Conservation (phyloP, 2,797 vertebrate species). For the Emydoidea blandingii region DNA sequence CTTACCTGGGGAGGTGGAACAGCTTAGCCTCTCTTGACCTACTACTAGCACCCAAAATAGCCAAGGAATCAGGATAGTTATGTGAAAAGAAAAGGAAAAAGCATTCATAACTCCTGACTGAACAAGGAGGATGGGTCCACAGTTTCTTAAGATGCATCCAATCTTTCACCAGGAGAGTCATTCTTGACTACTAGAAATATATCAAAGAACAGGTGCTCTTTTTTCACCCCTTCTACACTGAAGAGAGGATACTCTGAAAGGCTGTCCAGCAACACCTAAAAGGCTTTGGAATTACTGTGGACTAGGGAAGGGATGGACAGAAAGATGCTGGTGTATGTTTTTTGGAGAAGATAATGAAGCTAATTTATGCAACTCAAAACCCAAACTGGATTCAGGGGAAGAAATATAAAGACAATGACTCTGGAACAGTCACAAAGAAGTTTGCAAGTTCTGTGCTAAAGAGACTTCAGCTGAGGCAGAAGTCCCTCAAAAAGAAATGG, state of each 20-base stretch:
- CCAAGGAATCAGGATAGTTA: background rate
- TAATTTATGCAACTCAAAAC: background rate
- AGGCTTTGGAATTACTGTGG: background rate
- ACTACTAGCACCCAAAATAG: conserved; percentile 12
- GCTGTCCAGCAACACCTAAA: background rate
- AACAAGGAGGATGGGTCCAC: background rate
- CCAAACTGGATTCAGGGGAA: background rate
- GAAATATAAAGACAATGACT: background rate
- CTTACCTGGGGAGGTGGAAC: background rate
- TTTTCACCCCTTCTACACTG: background rate
- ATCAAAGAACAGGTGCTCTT: background rate
- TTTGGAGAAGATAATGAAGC: no score
- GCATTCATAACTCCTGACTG: background rate
- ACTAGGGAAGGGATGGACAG: background rate
- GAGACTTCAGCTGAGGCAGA: background rate
- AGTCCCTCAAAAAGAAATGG: background rate
- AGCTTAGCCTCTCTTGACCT: background rate
- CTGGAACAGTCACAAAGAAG: background rate
- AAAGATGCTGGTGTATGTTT: background rate
- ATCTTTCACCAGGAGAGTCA: background rate
- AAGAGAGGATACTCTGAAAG: background rate
- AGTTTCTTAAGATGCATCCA: background rate
- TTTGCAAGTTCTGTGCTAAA: background rate
- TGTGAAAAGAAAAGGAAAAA: conserved; percentile 1
- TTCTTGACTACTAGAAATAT: background rate